Evolutionary conservation across 2,888 invertebrate species (phyloP).

Genomic region (Oxyteleia sp.): DNA sequence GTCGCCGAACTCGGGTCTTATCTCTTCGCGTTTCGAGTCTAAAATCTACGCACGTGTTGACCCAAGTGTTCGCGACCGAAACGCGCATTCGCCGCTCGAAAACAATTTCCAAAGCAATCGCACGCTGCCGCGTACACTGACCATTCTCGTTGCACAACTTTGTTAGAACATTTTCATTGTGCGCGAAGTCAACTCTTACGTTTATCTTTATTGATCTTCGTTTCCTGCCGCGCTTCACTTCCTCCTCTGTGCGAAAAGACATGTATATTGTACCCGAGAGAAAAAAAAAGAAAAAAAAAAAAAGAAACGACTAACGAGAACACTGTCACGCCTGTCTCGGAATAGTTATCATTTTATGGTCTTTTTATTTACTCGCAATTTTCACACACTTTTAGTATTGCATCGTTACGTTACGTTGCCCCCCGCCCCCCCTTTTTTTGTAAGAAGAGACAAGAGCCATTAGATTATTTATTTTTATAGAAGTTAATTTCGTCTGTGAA

Average conservation of each 20-base stretch:
- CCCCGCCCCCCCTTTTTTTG: constrained; percentile 17
- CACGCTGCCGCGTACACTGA: constrained; percentile 30
- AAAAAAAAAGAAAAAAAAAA: constrained; percentile 21
- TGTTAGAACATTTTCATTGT: constrained; percentile 58
- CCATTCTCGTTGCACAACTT: constrained; percentile 51
- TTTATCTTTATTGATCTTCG: constrained; percentile 67
- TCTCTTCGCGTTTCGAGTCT: background rate
- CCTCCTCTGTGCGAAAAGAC: constrained; percentile 40
- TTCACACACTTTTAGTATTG: constrained; percentile 46
- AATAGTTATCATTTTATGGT: constrained; percentile 54
- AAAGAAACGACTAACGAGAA: constrained; percentile 18
- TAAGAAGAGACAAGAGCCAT: constrained; percentile 27
- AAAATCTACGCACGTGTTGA: constrained; percentile 12
- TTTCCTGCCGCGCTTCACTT: constrained; percentile 45
- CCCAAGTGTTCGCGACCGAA: constrained; percentile 19
- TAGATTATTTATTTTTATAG: too few species aligned
- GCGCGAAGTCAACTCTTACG: constrained; percentile 46
- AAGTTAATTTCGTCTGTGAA: too few species aligned
- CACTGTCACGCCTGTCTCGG: constrained; percentile 37
- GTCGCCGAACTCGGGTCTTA: too few species aligned
- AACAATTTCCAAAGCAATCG: constrained; percentile 31
- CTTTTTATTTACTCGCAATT: constrained; percentile 46
- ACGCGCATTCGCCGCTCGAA: constrained; percentile 9
- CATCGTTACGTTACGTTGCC: constrained; percentile 29
- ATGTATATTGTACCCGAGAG: constrained; percentile 18